phyloP scores from a whole-genome alignment of 2,888 invertebrate species.

The Prosopocoilus inquinatus region DNA sequence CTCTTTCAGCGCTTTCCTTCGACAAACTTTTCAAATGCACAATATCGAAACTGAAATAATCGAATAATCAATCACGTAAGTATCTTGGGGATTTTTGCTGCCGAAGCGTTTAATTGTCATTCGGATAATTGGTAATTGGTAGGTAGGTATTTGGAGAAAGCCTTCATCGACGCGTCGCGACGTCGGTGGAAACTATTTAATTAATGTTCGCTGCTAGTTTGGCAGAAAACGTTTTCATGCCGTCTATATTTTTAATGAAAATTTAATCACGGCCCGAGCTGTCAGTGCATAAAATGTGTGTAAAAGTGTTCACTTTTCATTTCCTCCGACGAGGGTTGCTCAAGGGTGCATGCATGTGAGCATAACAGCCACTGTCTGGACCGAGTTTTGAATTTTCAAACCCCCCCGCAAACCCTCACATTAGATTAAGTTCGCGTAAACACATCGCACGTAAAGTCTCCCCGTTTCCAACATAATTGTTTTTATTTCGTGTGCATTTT shows the following conservation, averaged over 20 bases:
- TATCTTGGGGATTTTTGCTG: conserved; percentile 12
- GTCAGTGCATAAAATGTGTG: conserved; percentile 41
- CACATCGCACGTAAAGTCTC: conserved; percentile 4
- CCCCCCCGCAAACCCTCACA: no score
- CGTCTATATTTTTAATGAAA: conserved; percentile 45
- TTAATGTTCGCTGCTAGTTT: conserved; percentile 25
- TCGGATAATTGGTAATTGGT: conserved; percentile 17
- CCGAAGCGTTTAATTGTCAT: conserved; percentile 19
- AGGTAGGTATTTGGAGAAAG: conserved; percentile 14
- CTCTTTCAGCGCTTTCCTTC: conserved; percentile 8
- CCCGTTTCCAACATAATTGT: conserved; percentile 2
- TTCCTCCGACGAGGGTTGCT: conserved; percentile 41
- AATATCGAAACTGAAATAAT: conserved; percentile 19
- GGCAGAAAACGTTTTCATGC: conserved; percentile 32
- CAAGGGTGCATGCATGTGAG: conserved; percentile 39
- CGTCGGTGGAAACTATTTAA: conserved; percentile 23
- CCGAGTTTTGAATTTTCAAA: conserved; percentile 27
- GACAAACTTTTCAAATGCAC: conserved; percentile 11
- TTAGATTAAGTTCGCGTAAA: conserved; percentile 40
- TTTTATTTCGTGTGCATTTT: not conserved
- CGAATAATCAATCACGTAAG: conserved; percentile 16
- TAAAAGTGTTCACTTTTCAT: conserved; percentile 41
- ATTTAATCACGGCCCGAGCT: conserved; percentile 43
- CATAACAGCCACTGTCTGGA: conserved; percentile 33
- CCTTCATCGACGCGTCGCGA: conserved; percentile 9